These are phyloP conservation scores for Triops cancriformis DNA, from an alignment of 1,140 invertebrate species.

Conservation along the genomic window DNA sequence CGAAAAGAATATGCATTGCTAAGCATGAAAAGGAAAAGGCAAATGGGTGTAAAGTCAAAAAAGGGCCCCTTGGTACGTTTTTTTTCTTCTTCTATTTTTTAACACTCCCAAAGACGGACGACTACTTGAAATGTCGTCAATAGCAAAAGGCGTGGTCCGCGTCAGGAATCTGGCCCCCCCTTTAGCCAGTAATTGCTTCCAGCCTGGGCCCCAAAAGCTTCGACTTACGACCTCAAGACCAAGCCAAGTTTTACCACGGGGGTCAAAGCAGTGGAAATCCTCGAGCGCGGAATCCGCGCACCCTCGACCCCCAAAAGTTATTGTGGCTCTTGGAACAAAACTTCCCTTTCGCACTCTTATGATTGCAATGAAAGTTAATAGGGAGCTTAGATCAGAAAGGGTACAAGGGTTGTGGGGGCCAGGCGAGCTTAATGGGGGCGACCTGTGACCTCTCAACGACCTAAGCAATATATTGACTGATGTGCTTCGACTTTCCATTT, in stretches of 20 bases:
- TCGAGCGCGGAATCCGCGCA: background rate
- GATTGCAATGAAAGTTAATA: background rate
- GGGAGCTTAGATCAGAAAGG: background rate
- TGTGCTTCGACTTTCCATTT: background rate
- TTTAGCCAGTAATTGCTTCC: background rate
- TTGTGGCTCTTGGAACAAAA: background rate
- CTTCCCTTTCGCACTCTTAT: background rate
- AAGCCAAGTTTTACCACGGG: background rate
- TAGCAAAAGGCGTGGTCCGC: background rate
- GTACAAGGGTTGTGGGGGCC: no score
- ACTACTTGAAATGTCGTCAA: background rate
- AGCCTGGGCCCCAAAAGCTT: background rate
- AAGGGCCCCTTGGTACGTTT: background rate
- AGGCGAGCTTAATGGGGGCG: background rate
- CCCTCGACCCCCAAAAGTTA: background rate
- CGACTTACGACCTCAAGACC: background rate
- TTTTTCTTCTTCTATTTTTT: background rate
- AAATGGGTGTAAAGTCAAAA: background rate
- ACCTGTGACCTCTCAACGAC: background rate
- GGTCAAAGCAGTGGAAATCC: constrained; percentile 1
- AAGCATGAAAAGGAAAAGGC: constrained; percentile 3
- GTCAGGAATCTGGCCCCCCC: background rate
- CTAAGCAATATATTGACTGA: background rate
- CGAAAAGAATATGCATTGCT: constrained; percentile 1
- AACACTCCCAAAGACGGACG: background rate